A percentile compares a stretch with the other conserved stretches of the same genome.
These are phyloP conservation scores for Zelleria hepariella DNA, from an alignment of 2,888 invertebrate species.

Conservation along the genomic window DNA sequence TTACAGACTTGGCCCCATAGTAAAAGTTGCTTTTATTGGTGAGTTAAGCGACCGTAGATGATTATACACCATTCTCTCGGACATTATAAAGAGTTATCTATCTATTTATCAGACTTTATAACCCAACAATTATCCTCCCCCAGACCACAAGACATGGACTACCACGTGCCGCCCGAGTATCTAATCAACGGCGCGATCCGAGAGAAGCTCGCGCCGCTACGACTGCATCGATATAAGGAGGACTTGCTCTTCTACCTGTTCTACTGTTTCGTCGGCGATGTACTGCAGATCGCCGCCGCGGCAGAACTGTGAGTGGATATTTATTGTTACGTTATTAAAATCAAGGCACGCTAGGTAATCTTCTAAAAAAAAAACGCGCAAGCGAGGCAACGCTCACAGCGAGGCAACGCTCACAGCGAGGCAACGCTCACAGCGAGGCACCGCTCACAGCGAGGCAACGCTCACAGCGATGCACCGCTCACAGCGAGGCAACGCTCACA, in stretches of 20 bases:
- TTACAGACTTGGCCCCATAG: too few relatives aligned
- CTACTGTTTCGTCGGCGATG: constrained; percentile 99
- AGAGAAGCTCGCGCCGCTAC: constrained; percentile 95
- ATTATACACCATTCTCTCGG: too few relatives aligned
- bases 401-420: too few relatives aligned
- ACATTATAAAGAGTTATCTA: too few relatives aligned
- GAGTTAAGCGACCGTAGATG: too few relatives aligned
- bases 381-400: too few relatives aligned
- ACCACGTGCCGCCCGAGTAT: constrained; percentile 98
- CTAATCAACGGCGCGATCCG: constrained; percentile 97
- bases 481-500: too few relatives aligned
- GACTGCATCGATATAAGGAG: constrained; percentile 97
- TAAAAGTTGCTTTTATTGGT: too few relatives aligned
- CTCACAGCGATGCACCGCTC: too few relatives aligned
- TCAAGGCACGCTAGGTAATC: constrained; percentile 13
- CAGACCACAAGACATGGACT: constrained; percentile 98
- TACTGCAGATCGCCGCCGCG: constrained; percentile 97
- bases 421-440: too few relatives aligned
- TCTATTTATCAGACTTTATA: too few relatives aligned
- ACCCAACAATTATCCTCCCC: neutral
- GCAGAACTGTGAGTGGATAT: constrained; percentile 88
- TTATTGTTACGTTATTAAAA: constrained; percentile 12
- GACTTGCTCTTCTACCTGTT: constrained; percentile 99
- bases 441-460: too few relatives aligned
- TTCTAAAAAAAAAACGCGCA: neutral